Evolutionary conservation across 92 coral and sea anemone species (phyloP).

Genomic region (Siderastrea siderea): DNA sequence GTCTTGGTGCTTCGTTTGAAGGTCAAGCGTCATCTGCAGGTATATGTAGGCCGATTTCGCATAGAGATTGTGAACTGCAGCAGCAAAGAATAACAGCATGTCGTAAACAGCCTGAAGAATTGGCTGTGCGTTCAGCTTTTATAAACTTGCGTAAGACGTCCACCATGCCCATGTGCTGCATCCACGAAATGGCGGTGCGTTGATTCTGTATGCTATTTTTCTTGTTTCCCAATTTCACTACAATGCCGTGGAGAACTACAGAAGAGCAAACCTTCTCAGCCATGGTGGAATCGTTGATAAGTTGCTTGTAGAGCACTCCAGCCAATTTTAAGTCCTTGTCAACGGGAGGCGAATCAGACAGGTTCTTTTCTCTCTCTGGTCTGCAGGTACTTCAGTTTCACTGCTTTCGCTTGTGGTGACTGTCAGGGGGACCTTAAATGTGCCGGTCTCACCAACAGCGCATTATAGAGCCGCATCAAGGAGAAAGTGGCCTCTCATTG

Average conservation of each 20-base stretch:
- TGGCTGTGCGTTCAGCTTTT: constrained; percentile 24
- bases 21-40: too few species aligned
- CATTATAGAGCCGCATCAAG: not conserved
- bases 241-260: too few species aligned
- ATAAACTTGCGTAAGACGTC: not conserved
- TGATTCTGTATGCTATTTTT: constrained; percentile 16
- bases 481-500: not conserved
- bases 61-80: constrained; percentile 22
- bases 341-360: too few species aligned
- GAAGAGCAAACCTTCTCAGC: too few species aligned
- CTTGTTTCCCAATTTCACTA: too few species aligned
- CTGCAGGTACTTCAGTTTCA: not conserved
- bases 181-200: not conserved
- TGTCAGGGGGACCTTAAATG: not conserved
- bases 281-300: too few species aligned
- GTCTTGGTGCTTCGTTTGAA: too few species aligned
- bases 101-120: not conserved
- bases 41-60: too few species aligned
- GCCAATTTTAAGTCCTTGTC: too few species aligned
- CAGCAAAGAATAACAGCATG: not conserved
- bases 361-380: not conserved
- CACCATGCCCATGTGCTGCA: too few species aligned
- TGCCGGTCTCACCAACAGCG: not conserved
- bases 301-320: too few species aligned
- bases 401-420: not conserved